Base-by-base conservation (phyloP, 2,113 vertebrate genomes). In the Hypomesus transpacificus region DNA sequence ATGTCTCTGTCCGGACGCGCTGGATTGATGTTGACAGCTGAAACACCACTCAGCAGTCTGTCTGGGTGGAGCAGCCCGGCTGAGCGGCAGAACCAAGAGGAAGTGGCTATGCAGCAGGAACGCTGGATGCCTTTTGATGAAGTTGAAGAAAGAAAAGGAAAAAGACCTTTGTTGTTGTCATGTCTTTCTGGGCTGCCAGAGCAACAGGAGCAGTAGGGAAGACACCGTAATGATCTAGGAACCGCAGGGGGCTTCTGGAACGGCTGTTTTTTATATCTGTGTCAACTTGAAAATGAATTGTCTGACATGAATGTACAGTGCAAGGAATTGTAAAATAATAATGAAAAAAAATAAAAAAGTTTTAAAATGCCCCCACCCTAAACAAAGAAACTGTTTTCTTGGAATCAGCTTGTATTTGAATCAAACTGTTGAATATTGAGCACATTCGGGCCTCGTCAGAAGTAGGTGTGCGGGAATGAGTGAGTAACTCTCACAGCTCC, bases 1-100 rank as follows among this genome's bases (percentile, higher is more conserved):
- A 52, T 54, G 34, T 62, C 63, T 65, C 63, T 21, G 63, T 65
- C 63, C 63, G 8, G 63, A 50, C 62, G n/a, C 2, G 18, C 50
- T 67, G 24, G 65, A 61, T 68, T 61, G 58, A 74, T 74, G 66
- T 57, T 50, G 22, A 62, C 53, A 61, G n/a, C 2, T 20, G 46
- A 28, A 61, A 24, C 52, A 56, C 17, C 26, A n/a, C 63, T 51
- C 63, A 50, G 20, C 31, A 50, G 63, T 65, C 63, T 46, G 18
- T 65, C 63, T 34, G 31, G 14, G 17, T 16, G 6, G 26, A 34
- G 61, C 61, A 34, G 16, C 31, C 62, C n/a, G 16, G 63, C 63
- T 14, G 63, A 65, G 63, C 31, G n/a, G 13, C 39, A 21, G 31
- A 50, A n/a, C 39, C 20, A 17, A 4, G 26, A 39, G 31, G 14